These are phyloP conservation scores for Pollicipes pollicipes DNA, from an alignment of 1,140 invertebrate genomes.

Conservation along the genomic window DNA sequence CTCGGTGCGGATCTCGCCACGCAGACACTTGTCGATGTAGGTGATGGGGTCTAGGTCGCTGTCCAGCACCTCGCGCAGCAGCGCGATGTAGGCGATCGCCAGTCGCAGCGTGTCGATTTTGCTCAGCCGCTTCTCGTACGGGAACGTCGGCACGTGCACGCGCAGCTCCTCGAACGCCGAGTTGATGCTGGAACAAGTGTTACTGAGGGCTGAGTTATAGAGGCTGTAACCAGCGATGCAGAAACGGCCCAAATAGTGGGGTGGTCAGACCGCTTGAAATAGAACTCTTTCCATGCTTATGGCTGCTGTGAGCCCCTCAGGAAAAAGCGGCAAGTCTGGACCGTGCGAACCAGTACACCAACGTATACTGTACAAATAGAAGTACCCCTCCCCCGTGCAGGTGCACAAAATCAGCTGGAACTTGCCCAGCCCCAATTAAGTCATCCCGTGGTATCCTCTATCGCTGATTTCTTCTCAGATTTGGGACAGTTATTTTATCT, in stretches of 20 bases:
- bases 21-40: conserved; percentile 78
- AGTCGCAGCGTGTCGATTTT: conserved; percentile 92
- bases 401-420: no score
- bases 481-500: no score
- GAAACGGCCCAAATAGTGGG: background rate
- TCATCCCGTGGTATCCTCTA: no score
- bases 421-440: no score
- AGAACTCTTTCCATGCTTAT: background rate
- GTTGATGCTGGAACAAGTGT: conserved; percentile 59
- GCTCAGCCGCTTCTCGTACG: conserved; percentile 90
- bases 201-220: conserved; percentile 7
- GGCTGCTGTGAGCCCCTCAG: background rate
- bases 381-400: conserved; percentile 1
- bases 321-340: background rate
- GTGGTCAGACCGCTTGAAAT: background rate
- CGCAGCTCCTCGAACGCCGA: conserved; percentile 90
- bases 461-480: no score
- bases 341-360: background rate
- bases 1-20: conserved; percentile 61
- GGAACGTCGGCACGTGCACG: conserved; percentile 92
- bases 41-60: conserved; percentile 72
- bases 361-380: conserved; percentile 5
- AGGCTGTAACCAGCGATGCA: background rate
- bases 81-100: conserved; percentile 89
- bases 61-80: conserved; percentile 65